Conservation (phyloP, 2,797 vertebrate genomes). For the Onychomys torridus region DNA sequence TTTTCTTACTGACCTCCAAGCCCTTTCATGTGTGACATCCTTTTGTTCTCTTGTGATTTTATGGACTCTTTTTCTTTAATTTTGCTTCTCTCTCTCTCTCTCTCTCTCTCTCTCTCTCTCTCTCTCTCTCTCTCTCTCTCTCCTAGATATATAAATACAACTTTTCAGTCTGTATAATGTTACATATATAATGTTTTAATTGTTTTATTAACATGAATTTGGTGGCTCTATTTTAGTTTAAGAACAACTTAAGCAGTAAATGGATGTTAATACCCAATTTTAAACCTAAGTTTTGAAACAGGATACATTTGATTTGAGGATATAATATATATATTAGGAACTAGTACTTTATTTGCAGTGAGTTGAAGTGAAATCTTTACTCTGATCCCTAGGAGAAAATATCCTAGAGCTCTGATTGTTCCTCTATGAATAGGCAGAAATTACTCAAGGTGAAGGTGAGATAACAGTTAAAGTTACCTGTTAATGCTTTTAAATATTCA, state of each 20-base stretch:
- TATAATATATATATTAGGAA: not conserved
- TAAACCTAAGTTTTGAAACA: not conserved
- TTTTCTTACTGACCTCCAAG: no score
- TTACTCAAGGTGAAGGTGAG: not conserved
- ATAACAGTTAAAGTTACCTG: conserved; percentile 8
- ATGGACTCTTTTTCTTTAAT: no score
- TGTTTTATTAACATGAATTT: not conserved
- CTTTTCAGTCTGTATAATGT: not conserved
- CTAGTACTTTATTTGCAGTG: not conserved
- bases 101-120: no score
- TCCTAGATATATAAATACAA: no score
- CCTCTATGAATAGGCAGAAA: not conserved
- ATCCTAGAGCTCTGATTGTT: not conserved
- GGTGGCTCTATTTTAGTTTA: not conserved
- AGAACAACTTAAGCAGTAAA: not conserved
- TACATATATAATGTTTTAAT: not conserved
- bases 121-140: no score
- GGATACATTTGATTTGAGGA: not conserved
- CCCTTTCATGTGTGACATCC: no score
- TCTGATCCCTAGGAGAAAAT: not conserved
- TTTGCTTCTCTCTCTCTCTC: not conserved
- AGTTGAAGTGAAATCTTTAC: not conserved
- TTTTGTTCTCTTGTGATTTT: not conserved
- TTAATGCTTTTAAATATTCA: not conserved
- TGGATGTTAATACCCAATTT: not conserved